A percentile compares a stretch with the other conserved stretches of the same genome.
Evolutionary conservation across 2,888 invertebrate genomes (phyloP).

Genomic region (Oscheius onirici): DNA sequence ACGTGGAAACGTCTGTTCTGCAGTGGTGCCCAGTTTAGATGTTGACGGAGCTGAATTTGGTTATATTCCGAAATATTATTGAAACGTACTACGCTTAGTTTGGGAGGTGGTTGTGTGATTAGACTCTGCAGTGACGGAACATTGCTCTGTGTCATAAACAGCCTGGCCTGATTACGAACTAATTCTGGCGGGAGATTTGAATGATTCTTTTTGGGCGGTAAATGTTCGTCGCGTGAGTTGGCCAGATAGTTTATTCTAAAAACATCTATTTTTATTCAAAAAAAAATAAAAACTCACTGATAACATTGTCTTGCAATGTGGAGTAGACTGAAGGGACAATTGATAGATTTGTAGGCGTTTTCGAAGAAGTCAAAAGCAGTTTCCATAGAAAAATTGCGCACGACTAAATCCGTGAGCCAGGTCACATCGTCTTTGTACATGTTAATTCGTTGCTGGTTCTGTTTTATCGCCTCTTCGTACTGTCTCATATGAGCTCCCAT

Average conservation of each 20-base stretch:
- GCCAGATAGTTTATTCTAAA: not conserved
- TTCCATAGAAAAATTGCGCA: slow-evolving; percentile 25
- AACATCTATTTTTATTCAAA: not conserved
- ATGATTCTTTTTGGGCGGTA: not conserved
- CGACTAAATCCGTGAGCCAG: slow-evolving; percentile 7
- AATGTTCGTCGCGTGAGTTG: slow-evolving; percentile 23
- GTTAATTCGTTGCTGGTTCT: slow-evolving; percentile 21
- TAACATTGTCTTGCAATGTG: slow-evolving; percentile 34
- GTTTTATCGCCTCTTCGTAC: slow-evolving; percentile 21
- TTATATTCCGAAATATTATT: not conserved
- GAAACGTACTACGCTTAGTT: not conserved
- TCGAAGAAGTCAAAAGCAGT: slow-evolving; percentile 31
- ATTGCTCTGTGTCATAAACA: not conserved
- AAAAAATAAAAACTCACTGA: slow-evolving; percentile 25
- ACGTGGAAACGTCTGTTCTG: slow-evolving; percentile 37
- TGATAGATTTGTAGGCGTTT: slow-evolving; percentile 31
- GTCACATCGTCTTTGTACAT: slow-evolving; percentile 9
- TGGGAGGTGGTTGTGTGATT: not conserved
- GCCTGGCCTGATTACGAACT: not conserved
- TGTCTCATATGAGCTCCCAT: not conserved
- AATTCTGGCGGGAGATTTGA: not conserved
- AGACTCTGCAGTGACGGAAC: not conserved
- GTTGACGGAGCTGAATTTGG: not conserved
- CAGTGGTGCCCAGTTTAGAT: not conserved
- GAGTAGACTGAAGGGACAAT: slow-evolving; percentile 39